phyloP scores from a whole-genome alignment of 1,140 invertebrate genomes.

The Drosophila pseudoananassae region DNA sequence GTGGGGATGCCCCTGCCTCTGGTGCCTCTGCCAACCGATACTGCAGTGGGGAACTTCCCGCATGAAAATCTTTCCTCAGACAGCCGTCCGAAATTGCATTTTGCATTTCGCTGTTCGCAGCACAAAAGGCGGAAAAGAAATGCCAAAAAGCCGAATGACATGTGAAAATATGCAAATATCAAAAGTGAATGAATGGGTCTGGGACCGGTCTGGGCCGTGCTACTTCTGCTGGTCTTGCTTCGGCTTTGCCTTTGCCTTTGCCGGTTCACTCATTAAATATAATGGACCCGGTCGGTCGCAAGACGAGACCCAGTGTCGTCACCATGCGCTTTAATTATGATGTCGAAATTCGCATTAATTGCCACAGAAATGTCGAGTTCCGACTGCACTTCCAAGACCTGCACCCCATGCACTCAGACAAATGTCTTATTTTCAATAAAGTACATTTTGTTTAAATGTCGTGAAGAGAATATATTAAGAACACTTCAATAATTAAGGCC shows the following conservation, averaged over 20 bases:
- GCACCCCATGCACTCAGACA: slow-evolving; percentile 16
- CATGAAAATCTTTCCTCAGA: slow-evolving; percentile 27
- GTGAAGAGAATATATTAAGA: background rate
- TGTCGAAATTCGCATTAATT: slow-evolving; percentile 82
- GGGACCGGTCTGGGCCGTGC: slow-evolving; percentile 54
- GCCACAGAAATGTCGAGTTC: slow-evolving; percentile 61
- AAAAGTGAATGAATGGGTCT: slow-evolving; percentile 76
- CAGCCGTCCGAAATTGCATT: slow-evolving; percentile 41
- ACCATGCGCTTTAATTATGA: slow-evolving; percentile 76
- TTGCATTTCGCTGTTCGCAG: slow-evolving; percentile 24
- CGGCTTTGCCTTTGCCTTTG: slow-evolving; percentile 13
- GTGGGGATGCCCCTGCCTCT: background rate
- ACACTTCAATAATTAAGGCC: background rate
- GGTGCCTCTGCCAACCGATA: background rate
- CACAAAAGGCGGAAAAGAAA: slow-evolving; percentile 74
- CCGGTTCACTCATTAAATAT: slow-evolving; percentile 69
- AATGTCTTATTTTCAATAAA: background rate
- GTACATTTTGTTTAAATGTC: background rate
- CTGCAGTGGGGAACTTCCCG: slow-evolving; percentile 10
- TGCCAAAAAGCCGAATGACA: slow-evolving; percentile 75
- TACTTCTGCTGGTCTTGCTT: slow-evolving; percentile 46
- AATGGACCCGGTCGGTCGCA: slow-evolving; percentile 71
- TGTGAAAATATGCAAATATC: slow-evolving; percentile 83
- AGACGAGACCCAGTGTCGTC: slow-evolving; percentile 67
- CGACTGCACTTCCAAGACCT: slow-evolving; percentile 15